Conservation (phyloP, 92 coral and sea anemone genomes). For the Galaxea fascicularis region DNA sequence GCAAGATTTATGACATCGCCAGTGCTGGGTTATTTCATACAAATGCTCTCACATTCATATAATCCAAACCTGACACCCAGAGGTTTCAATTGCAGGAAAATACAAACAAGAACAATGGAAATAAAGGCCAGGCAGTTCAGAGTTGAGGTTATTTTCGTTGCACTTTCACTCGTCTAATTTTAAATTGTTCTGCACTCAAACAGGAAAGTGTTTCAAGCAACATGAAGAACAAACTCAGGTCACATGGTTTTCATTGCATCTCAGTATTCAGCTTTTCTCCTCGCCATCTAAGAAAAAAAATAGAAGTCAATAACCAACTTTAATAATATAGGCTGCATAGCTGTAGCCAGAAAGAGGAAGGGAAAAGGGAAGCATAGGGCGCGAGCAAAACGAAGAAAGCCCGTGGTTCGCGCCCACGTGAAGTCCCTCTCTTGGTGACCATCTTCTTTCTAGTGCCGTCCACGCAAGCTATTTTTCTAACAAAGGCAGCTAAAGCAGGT, state of each 20-base stretch:
- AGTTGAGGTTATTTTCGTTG: no score
- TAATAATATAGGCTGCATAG: no score
- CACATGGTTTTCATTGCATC: not conserved
- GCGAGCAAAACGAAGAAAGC: no score
- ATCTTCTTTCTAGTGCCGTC: no score
- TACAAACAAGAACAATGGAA: not conserved
- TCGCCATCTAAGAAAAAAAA: conserved; percentile 38
- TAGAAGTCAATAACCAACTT: no score
- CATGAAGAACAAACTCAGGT: not conserved
- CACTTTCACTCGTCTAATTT: not conserved
- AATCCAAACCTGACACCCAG: not conserved
- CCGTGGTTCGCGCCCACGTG: no score
- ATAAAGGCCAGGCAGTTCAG: no score
- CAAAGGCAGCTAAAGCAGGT: no score
- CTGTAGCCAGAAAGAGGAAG: no score
- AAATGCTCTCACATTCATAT: not conserved
- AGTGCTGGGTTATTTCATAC: not conserved
- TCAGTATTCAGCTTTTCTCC: conserved; percentile 15
- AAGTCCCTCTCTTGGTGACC: no score
- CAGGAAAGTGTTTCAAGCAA: not conserved
- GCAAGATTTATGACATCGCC: not conserved
- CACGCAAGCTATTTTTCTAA: no score
- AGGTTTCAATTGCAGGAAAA: not conserved
- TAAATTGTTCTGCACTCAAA: not conserved
- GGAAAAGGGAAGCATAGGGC: no score